A percentile compares a stretch with the other conserved stretches of the same genome.
Conservation (phyloP, 2,888 invertebrate genomes). For the Volucella zonaria region DNA sequence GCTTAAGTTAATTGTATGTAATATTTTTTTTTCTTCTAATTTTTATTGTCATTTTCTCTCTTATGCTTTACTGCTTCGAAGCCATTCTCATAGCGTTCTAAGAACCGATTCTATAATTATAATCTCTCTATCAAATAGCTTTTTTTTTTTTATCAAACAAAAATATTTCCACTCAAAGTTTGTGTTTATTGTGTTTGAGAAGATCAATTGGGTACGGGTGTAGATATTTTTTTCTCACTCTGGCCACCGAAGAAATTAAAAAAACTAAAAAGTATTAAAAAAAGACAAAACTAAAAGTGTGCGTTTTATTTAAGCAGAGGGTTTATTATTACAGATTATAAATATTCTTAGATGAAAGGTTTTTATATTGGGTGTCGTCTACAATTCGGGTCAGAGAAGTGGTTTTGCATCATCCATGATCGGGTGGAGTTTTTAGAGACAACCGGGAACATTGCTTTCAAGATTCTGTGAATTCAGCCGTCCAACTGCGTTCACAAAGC, state of each 20-base stretch:
- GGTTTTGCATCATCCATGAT: no score
- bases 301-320: conserved; percentile 2
- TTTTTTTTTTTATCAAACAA: conserved; percentile 22
- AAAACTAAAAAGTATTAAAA: conserved; percentile 64
- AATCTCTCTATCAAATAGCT: conserved; percentile 36
- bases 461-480: no score
- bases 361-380: no score
- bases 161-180: conserved; percentile 6
- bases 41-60: conserved; percentile 14
- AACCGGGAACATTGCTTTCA: no score
- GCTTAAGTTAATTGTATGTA: conserved; percentile 13
- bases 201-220: conserved; percentile 3
- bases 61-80: conserved; percentile 55
- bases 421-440: no score
- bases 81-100: conserved; percentile 66
- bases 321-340: no score
- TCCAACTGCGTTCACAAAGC: no score
- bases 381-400: no score
- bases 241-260: conserved; percentile 20
- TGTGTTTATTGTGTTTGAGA: conserved; percentile 26
- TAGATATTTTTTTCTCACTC: conserved; percentile 12
- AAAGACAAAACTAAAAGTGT: conserved; percentile 31
- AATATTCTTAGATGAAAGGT: no score
- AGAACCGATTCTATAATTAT: conserved; percentile 37
- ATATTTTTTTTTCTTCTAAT: conserved; percentile 8